Evolutionary conservation across 2,797 vertebrate species (phyloP).

Genomic region (Macroramphosus scolopax): DNA sequence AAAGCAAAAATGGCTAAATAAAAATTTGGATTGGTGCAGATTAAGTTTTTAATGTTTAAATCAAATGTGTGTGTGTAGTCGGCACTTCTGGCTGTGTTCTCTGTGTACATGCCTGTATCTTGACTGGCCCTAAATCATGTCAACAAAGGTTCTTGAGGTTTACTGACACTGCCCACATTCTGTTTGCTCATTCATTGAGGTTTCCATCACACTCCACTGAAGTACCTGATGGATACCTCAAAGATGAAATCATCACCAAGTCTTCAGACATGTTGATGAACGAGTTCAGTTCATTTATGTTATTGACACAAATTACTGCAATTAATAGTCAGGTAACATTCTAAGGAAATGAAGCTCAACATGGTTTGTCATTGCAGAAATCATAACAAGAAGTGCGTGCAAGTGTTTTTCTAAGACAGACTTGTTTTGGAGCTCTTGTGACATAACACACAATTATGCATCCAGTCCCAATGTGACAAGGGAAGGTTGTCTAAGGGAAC

Average conservation of each 20-base stretch:
- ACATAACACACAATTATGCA: slow-evolving; percentile 54
- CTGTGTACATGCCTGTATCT: too few relatives aligned
- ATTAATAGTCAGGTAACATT: too few relatives aligned
- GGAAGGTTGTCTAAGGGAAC: slow-evolving; percentile 52
- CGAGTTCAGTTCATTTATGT: slow-evolving; percentile 1
- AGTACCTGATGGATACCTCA: not conserved
- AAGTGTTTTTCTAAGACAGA: slow-evolving; percentile 19
- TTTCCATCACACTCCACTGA: not conserved
- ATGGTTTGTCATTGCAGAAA: not conserved
- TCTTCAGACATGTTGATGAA: slow-evolving; percentile 4
- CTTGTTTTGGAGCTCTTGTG: slow-evolving; percentile 37
- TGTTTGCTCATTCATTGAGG: too few relatives aligned
- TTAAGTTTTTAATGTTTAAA: too few relatives aligned
- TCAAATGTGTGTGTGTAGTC: too few relatives aligned
- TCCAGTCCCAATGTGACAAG: slow-evolving; percentile 45
- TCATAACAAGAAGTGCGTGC: not conserved
- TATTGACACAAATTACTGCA: slow-evolving; percentile 12
- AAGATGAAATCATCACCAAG: too few relatives aligned
- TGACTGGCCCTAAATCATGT: too few relatives aligned
- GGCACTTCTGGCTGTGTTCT: too few relatives aligned
- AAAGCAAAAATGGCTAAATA: too few relatives aligned
- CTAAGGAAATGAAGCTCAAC: too few relatives aligned
- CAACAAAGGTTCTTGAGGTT: not conserved
- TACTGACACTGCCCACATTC: too few relatives aligned
- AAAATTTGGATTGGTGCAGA: too few relatives aligned